Base-by-base conservation (phyloP, 1,140 invertebrate species). In the Periplaneta americana region DNA sequence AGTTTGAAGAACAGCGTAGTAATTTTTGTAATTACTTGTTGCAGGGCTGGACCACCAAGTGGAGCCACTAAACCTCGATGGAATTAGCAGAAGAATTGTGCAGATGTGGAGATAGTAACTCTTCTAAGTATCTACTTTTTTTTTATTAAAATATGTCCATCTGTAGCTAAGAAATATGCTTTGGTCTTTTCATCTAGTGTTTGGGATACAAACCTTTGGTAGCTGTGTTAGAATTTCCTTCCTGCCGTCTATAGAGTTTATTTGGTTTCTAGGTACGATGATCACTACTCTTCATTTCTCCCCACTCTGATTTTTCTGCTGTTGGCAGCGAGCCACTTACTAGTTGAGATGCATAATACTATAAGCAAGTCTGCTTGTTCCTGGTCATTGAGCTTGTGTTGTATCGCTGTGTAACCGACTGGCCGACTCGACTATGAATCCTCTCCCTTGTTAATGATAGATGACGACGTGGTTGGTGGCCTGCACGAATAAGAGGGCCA, bases 1-100 rank as follows among this genome's bases (percentile, higher is more conserved):
- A n/a, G n/a, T n/a, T n/a, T n/a, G n/a, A n/a, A n/a, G n/a, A n/a
- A n/a, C n/a, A n/a, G n/a, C n/a, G n/a, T n/a, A n/a, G 48, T 66
- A 28, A 10, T 28, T 66, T 39, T 2, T n/a, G 17, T 15, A 18
- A 74, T 37, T 34, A 37, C 39, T 28, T 36, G 15, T 81, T 78
- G 18, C 81, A 81, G 81, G 66, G 74, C 39, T 81, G 81, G 81
- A 36, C 22, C 32, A 57, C 81, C 0, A 81, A 81, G 76, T 81
- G 81, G 81, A 81, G 81, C 34, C 81, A 81, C 74, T 81, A 81
- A 77, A 75, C 34, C 79, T 34, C n/a, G 22, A n/a, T 78, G 28
- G 39, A 76, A 35, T 35, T 80, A 80, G 79, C 79, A 34, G 57
- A 34, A 34, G 31, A 80, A 81, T 39, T 78, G 35, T 77, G 48